Evolutionary conservation across 2,113 vertebrate genomes (phyloP), one percentile per base, ranked within the genome.

Genomic region (Rafetus swinhoei): DNA sequence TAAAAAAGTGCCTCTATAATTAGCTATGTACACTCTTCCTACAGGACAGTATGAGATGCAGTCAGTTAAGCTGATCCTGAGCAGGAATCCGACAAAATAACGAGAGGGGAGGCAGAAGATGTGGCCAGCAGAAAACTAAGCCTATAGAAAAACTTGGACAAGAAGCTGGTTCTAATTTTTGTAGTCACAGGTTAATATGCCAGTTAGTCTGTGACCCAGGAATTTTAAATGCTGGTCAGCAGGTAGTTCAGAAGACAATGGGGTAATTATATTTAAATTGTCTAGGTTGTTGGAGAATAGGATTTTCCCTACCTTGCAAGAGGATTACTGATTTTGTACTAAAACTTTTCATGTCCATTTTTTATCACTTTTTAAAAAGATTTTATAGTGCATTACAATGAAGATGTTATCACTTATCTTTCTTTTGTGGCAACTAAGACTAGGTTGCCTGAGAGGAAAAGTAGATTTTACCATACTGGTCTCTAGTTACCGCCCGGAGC

Each of bases 101-200:
- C 24, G 29, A 69, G 62, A 69, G 62, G 32, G 25, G 29, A 69
- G 15, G 62, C 29, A 25, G 50, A 39, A 39, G 19, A 86, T 84
- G 25, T 79, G 83, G 59, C 81, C 3, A 69, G 21, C n/a, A n/a
- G n/a, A 35, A 72, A 72, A 21, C n/a, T 35, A 35, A 72, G 18
- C 19, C 65, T 35, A 8, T 9, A 89, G 72, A 79, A 90, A 85
- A 90, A 83, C 3, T 52, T 56, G 29, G 29, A 18, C 11, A 45
- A 77, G 77, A 90, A 81, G 81, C 0, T 0, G 3, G 72, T 53
- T 90, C n/a, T 27, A 11, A 27, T 59, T 0, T 81, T 86, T 2
- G 39, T 82, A 62, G 4, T 2, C 84, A 7, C 1, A 82, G 10
- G n/a, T 85, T 65, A 65, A 83, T 13, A 16, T 76, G 4, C 27